Evolutionary conservation across 2,113 vertebrate genomes (phyloP), one percentile per base, ranked within the genome.

Genomic region (Zosterops pallidus): DNA sequence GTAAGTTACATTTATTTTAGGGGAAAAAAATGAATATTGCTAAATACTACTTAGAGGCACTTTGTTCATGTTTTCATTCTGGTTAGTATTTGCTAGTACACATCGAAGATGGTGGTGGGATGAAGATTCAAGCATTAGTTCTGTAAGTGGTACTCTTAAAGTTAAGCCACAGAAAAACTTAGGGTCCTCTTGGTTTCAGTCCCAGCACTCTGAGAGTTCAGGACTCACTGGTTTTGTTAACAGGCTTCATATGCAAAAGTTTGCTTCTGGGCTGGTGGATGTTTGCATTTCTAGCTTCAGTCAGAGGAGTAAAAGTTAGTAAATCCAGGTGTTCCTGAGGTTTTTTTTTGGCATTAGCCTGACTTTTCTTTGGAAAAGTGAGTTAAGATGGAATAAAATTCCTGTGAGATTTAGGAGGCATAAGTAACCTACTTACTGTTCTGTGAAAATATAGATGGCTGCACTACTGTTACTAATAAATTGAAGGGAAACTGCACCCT

Each of bases 101-200:
- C 20, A 24, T 49, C 24, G 37, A 21, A 46, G 28, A 14, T 3
- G 3, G 14, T 5, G 0, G 4, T 2, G 7, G 13, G 13, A 6
- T 55, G 39, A 28, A 41, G 7, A 33, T 74, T 50, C 63, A n/a
- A 74, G 17, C 12, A 11, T 42, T 55, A 47, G 20, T 31, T 37
- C 15, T 31, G 0, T 50, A 28, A 53, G 11, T 31, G 22, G 23
- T 83, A 33, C 15, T 74, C 9, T 19, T 56, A 18, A 64, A 69
- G 25, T 62, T 76, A 49, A 83, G 3, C 53, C 9, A 4, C 2
- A 12, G 55, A 31, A 47, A 41, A 29, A 33, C 10, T 33, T 52
- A 8, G 0, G 2, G 65, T 77, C 26, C 12, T 65, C 28, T 17
- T 41, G 11, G 6, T 83, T 88, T 76, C 16, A 67, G 2, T 59